These are phyloP conservation scores for Nibea albiflora DNA, from an alignment of 2,113 vertebrate species.

Conservation along the genomic window DNA sequence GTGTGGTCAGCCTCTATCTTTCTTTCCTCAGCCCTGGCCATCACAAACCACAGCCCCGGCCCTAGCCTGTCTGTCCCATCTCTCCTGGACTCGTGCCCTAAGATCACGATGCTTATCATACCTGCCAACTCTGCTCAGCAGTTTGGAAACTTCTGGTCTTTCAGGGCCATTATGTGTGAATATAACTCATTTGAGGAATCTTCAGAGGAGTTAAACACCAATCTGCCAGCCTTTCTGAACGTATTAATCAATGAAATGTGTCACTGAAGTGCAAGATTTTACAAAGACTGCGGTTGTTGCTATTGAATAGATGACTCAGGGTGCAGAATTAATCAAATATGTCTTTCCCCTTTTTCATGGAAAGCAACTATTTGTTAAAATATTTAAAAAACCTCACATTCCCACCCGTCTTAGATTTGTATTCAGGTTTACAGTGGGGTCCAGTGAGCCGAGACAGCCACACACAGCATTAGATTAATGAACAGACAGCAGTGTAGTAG, in stretches of 20 bases:
- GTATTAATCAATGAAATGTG: neutral
- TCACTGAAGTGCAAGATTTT: neutral
- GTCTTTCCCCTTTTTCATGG: neutral
- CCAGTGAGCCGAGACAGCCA: conserved; percentile 3
- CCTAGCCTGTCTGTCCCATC: conserved; percentile 35
- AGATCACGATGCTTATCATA: conserved; percentile 53
- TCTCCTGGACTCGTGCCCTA: conserved; percentile 34
- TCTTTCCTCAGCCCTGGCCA: conserved; percentile 17
- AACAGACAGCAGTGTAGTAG: conserved; percentile 22
- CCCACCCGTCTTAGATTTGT: neutral
- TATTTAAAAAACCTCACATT: conserved; percentile 3
- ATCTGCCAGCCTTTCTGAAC: neutral
- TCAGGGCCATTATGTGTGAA: neutral
- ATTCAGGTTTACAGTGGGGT: conserved; percentile 10
- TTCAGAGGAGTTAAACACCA: neutral
- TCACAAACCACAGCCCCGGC: conserved; percentile 15
- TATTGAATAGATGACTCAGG: neutral
- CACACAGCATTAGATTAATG: conserved; percentile 27
- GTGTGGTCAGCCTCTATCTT: conserved; percentile 68
- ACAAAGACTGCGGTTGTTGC: neutral
- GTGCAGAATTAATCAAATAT: conserved; percentile 12
- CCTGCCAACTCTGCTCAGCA: conserved; percentile 9
- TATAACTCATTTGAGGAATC: neutral
- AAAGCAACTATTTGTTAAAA: conserved; percentile 5
- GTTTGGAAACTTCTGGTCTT: conserved; percentile 21